These are phyloP conservation scores for Physella acuta DNA, from an alignment of 1,140 invertebrate species.

Conservation along the genomic window DNA sequence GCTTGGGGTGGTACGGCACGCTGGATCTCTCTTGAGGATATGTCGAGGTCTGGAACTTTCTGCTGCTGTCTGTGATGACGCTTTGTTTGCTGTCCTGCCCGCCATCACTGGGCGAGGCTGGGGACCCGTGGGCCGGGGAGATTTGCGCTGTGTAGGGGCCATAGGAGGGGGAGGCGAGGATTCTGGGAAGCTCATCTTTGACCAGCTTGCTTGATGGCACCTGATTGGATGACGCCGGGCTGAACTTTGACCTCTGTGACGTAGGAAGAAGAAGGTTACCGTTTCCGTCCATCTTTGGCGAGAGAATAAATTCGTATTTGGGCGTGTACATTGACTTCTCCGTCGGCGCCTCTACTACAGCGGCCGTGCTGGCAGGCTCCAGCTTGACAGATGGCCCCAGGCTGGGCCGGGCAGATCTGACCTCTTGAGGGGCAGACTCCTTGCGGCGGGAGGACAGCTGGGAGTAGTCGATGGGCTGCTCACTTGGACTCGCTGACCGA, in stretches of 20 bases:
- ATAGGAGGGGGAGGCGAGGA: not conserved
- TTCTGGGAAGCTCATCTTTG: not conserved
- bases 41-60: not conserved
- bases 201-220: not conserved
- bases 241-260: too few species aligned
- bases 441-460: constrained; percentile 2
- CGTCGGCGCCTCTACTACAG: not conserved
- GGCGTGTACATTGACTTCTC: not conserved
- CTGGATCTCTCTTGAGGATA: not conserved
- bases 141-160: not conserved
- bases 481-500: not conserved
- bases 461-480: constrained; percentile 13
- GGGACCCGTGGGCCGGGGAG: not conserved
- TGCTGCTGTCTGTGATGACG: not conserved
- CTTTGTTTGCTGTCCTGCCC: not conserved
- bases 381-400: not conserved
- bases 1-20: constrained; percentile 19
- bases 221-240: too few species aligned
- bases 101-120: not conserved
- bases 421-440: not conserved
- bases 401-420: not conserved
- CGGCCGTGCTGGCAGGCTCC: not conserved
- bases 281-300: constrained; percentile 19
- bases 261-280: constrained; percentile 13
- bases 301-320: constrained; percentile 22